Evolutionary conservation across 2,888 invertebrate genomes (phyloP), one percentile per base, ranked within the genome.

Genomic region (Idaea dimidiata): DNA sequence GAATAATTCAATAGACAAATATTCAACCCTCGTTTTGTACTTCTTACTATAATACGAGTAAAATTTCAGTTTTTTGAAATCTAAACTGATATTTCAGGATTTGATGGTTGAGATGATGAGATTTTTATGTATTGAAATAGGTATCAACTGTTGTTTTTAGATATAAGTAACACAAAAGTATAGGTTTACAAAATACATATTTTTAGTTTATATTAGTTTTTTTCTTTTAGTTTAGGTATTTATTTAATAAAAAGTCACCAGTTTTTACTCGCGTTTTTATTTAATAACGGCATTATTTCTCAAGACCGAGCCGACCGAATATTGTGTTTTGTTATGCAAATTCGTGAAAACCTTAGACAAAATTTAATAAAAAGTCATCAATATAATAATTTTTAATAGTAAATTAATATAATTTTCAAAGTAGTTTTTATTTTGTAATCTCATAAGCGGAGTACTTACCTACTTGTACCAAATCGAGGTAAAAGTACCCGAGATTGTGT

Each of bases 1-100:
- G 83, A 88, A 82, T 92, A 92, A 92, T 92, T 88, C 87, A 89
- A 91, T 92, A 90, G 89, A 91, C 90, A 90, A n/a, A 91, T 90
- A 91, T 91, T 91, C 91, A 89, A 87, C 87, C 86, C 86, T 8
- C 43, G 43, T 8, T 43, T 14, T 43, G 43, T 43, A 8, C 10
- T 43, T 43, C 43, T 43, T 43, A 14, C 3, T 14, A 14, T 43
- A 10, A 1, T 14, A 43, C 14, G 3, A 8, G 8, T 43, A 2
- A 8, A 43, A 43, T 43, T 43, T 7, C 7, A 43, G 7, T 33
- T 6, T 33, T 24, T 24, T 24, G 24, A 24, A 5, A 33, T 2
- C 33, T 10, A 33, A 7, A 33, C 7, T 33, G 33, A 1, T 33
- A 33, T 33, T 33, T 43, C 7, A 43, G 10, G 10, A 43, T 43